Conservation (phyloP, 2,888 invertebrate species). For the Thysanoteuthis rhombus region DNA sequence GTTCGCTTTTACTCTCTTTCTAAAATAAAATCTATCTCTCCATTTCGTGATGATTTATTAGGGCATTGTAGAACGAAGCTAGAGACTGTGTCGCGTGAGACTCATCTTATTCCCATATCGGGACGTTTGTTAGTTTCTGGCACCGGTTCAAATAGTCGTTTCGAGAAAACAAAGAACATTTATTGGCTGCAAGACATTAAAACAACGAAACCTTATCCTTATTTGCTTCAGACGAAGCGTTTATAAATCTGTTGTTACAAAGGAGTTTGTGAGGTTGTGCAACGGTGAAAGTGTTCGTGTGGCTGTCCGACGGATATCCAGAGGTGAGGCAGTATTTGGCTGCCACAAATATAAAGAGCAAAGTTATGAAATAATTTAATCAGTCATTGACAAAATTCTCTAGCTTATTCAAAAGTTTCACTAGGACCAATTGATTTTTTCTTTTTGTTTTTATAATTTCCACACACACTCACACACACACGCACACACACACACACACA, state of each 20-base stretch:
- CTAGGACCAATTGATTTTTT: too few relatives aligned
- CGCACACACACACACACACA: too few relatives aligned
- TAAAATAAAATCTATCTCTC: background rate
- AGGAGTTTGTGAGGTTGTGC: background rate
- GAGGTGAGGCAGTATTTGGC: background rate
- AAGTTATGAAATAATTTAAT: too few relatives aligned
- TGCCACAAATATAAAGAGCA: too few relatives aligned
- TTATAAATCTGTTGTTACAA: background rate
- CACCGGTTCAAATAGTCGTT: background rate
- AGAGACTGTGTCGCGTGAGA: background rate
- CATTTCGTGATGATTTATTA: background rate
- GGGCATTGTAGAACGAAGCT: background rate
- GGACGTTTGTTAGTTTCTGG: background rate
- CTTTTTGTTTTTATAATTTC: too few relatives aligned
- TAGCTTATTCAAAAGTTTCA: too few relatives aligned
- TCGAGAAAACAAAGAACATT: background rate
- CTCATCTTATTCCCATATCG: slow-evolving; percentile 12
- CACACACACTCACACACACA: too few relatives aligned
- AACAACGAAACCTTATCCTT: background rate
- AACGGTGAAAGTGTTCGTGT: background rate
- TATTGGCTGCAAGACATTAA: slow-evolving; percentile 12
- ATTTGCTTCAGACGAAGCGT: background rate
- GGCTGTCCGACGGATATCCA: background rate
- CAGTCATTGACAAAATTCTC: too few relatives aligned
- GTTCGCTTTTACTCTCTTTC: background rate